Evolutionary conservation across 2,113 vertebrate genomes (phyloP), one percentile per base, ranked within the genome.

Genomic region (Platysternon megacephalum): DNA sequence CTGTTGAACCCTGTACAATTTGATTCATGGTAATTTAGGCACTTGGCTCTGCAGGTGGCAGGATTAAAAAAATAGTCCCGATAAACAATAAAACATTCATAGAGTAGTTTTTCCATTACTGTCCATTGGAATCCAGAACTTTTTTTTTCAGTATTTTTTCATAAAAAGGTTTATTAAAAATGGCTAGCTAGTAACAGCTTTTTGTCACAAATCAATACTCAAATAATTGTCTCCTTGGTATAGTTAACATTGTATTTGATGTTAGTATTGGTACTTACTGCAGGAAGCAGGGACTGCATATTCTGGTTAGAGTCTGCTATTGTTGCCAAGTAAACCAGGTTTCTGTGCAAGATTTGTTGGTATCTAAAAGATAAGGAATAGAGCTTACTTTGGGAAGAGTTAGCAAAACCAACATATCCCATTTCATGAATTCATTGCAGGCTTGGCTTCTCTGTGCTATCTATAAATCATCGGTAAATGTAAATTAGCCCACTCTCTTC

Each of bases 221-320:
- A 94, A 97, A 84, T 58, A 88, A 44, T 51, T 44, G 46, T 82
- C 87, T 90, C 82, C 58, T 82, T 84, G 28, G 46, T 58, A 72
- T 1, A 81, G 53, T 49, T 44, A 72, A 85, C 17, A 22, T 14
- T 14, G 8, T 5, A 89, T 55, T 55, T 86, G 29, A 84, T 8
- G 52, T 79, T 6, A 53, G 49, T 83, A 42, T 12, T 28, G 94
- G 80, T 95, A 98, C 99, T 99, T 98, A 99, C 99, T 19, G 99
- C 99, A 49, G 99, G 99, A 79, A 99, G 98, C 96, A 99, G 96
- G 5, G 99, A 99, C 98, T 99, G 99, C 99, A 99, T 99, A 98
- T 99, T 99, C 98, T 99, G 99, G 98, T 99, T 99, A 72, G 99
- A 99, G 96, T 99, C 99, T n/a, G 99, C 99, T 97, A 99, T 99